These are phyloP conservation scores for Scomber colias DNA, from an alignment of 2,113 vertebrate species.

Conservation along the genomic window DNA sequence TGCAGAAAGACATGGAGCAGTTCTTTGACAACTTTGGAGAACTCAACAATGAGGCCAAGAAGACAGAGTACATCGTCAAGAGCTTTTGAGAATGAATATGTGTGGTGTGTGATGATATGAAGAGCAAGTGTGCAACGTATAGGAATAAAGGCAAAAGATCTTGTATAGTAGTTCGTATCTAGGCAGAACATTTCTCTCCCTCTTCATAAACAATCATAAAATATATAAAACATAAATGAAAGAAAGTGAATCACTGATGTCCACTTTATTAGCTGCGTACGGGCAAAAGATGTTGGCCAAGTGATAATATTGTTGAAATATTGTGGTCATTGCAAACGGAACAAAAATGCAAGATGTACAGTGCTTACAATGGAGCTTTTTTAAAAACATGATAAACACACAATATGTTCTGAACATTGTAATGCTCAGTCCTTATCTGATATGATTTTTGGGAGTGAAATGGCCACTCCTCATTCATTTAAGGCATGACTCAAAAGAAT, in stretches of 20 bases:
- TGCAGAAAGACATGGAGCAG: conserved; percentile 88
- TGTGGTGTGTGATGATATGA: conserved; percentile 11
- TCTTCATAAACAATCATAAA: conserved; percentile 9
- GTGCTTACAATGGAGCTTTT: conserved; percentile 41
- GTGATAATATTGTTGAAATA: conserved; percentile 42
- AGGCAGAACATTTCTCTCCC: background rate
- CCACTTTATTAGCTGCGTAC: conserved; percentile 70
- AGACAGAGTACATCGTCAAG: conserved; percentile 75
- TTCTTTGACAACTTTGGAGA: conserved; percentile 88
- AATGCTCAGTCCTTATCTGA: conserved; percentile 51
- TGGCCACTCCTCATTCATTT: conserved; percentile 59
- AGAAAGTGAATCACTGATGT: conserved; percentile 64
- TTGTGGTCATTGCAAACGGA: conserved; percentile 47
- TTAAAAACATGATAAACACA: conserved; percentile 43
- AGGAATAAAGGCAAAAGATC: conserved; percentile 16
- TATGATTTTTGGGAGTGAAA: conserved; percentile 34
- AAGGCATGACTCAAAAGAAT: conserved; percentile 78
- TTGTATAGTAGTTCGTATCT: conserved; percentile 11
- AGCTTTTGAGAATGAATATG: conserved; percentile 68
- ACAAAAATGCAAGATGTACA: conserved; percentile 45
- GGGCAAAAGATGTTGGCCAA: conserved; percentile 66
- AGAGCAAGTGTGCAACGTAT: background rate
- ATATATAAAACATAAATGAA: conserved; percentile 33
- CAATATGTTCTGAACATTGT: conserved; percentile 27
- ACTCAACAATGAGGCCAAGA: conserved; percentile 83